phyloP scores from a whole-genome alignment of 2,797 vertebrate species.

The Lateolabrax maculatus region DNA sequence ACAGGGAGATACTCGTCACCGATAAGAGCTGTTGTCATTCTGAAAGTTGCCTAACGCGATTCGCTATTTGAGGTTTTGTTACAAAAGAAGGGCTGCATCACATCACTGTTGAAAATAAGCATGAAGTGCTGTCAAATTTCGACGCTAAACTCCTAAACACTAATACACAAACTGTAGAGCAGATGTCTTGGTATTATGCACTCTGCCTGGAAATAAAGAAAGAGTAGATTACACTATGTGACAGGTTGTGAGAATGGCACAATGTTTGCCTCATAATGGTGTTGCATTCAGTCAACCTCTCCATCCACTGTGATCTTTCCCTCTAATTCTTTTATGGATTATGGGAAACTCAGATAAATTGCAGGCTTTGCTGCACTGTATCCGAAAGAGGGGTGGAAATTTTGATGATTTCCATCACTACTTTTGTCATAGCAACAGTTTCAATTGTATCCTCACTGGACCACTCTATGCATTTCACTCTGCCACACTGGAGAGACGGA shows the following conservation, averaged over 20 bases:
- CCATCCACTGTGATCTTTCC: background rate
- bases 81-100: conserved; percentile 50
- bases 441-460: conserved; percentile 76
- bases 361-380: background rate
- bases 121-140: background rate
- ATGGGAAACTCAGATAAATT: background rate
- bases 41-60: conserved; percentile 54
- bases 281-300: conserved; percentile 11
- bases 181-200: conserved; percentile 10
- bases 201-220: conserved; percentile 10
- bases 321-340: background rate
- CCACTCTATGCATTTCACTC: conserved; percentile 65
- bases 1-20: conserved; percentile 49
- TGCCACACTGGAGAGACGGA: conserved; percentile 70
- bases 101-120: conserved; percentile 27
- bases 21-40: conserved; percentile 57
- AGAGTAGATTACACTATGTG: conserved; percentile 27
- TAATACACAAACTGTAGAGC: background rate
- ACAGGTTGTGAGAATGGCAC: background rate
- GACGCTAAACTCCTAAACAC: background rate
- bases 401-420: conserved; percentile 28
- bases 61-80: conserved; percentile 54
- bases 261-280: conserved; percentile 3
- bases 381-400: background rate
- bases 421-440: conserved; percentile 68